Evolutionary conservation across 2,888 invertebrate species (phyloP).

Genomic region (Netelia melanura): DNA sequence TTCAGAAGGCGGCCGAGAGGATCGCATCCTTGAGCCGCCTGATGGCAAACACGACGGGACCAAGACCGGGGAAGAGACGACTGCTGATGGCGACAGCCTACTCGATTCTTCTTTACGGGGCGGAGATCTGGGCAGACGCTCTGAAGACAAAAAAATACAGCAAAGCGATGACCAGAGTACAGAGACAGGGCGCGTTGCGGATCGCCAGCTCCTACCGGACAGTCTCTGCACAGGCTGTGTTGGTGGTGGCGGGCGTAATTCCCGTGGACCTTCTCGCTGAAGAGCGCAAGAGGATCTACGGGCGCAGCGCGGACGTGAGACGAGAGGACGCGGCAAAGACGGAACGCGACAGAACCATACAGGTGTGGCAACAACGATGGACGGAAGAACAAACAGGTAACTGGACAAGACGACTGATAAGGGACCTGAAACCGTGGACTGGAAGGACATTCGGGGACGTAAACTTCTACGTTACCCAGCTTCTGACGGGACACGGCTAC

Average conservation of each 20-base stretch:
- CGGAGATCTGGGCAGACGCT: conserved; percentile 38
- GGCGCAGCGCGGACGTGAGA: background rate
- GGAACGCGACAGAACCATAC: conserved; percentile 46
- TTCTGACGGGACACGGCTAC: conserved; percentile 21
- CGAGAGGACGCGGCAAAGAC: conserved; percentile 47
- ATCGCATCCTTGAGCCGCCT: no score
- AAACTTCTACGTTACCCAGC: conserved; percentile 65
- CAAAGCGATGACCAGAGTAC: conserved; percentile 62
- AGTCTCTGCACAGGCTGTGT: conserved; percentile 63
- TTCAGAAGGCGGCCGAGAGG: no score
- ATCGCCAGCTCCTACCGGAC: conserved; percentile 67
- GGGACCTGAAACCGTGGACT: conserved; percentile 42
- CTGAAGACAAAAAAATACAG: conserved; percentile 54
- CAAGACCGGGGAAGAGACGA: background rate
- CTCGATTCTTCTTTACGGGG: conserved; percentile 69
- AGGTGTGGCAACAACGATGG: conserved; percentile 38
- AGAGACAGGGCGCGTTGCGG: conserved; percentile 64
- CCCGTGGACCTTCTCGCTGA: conserved; percentile 63
- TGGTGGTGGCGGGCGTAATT: conserved; percentile 35
- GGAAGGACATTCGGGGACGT: conserved; percentile 57
- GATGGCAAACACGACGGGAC: no score
- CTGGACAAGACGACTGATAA: conserved; percentile 63
- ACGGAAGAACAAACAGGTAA: conserved; percentile 21
- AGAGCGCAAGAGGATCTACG: conserved; percentile 14
- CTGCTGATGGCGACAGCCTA: conserved; percentile 43